Percentiles rank a stretch among this genome's conserved stretches.
phyloP scores from a whole-genome alignment of 2,113 vertebrate species.

The Pituophis catenifer region DNA sequence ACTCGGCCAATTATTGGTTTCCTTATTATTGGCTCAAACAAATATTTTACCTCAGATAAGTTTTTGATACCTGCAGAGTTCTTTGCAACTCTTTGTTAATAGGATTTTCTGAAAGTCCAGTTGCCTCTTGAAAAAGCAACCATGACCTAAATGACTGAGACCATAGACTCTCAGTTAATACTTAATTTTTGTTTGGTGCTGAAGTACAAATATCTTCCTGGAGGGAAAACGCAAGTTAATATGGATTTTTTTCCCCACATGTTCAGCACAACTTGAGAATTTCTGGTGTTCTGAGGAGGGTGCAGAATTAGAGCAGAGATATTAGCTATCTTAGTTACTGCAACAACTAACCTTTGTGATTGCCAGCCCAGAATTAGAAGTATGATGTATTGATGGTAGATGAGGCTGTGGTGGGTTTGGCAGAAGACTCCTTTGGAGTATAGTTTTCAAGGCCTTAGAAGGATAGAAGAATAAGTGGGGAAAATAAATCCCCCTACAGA shows the following conservation, averaged over 20 bases:
- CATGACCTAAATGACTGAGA: no score
- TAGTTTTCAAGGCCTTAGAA: background rate
- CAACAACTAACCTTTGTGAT: background rate
- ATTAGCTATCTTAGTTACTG: background rate
- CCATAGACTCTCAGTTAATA: background rate
- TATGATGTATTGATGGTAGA: background rate
- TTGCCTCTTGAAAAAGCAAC: no score
- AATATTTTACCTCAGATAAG: background rate
- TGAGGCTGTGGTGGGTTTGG: background rate
- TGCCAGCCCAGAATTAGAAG: background rate
- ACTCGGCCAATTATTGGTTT: background rate
- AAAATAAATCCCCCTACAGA: background rate
- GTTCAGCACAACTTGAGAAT: background rate
- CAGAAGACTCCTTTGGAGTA: background rate
- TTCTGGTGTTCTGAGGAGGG: background rate
- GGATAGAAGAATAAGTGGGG: background rate
- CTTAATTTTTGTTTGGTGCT: background rate
- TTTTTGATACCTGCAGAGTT: background rate
- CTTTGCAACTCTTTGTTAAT: background rate
- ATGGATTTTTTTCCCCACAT: background rate
- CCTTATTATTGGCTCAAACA: background rate
- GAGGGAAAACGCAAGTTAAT: background rate
- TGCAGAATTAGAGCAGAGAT: background rate
- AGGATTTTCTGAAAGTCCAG: no score
- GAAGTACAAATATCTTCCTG: background rate